phyloP scores from a whole-genome alignment of 2,888 invertebrate genomes.

The Crematogaster levior region DNA sequence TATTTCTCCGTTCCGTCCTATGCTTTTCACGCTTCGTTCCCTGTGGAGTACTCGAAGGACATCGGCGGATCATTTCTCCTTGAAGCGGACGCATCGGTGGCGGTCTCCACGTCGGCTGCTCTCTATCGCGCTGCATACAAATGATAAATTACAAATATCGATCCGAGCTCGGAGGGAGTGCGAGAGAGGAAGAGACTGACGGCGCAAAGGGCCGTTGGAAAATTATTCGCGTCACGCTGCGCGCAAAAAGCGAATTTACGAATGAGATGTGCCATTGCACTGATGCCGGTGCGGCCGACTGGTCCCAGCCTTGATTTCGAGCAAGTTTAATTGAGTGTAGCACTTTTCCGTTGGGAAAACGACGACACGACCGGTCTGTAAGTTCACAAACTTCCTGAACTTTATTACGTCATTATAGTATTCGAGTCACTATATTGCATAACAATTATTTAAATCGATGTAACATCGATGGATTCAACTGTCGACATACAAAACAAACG shows the following conservation, averaged over 20 bases:
- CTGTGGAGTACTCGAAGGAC: constrained; percentile 61
- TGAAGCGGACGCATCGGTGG: constrained; percentile 68
- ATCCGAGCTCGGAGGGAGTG: constrained; percentile 70
- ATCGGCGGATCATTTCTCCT: constrained; percentile 75
- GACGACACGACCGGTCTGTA: constrained; percentile 67
- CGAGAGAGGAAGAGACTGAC: constrained; percentile 55
- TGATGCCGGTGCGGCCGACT: constrained; percentile 71
- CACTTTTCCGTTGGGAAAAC: constrained; percentile 77
- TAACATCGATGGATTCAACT: neutral
- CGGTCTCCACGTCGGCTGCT: constrained; percentile 72
- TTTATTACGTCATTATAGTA: constrained; percentile 58
- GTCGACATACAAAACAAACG: neutral
- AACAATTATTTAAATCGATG: constrained; percentile 12
- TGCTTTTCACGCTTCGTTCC: constrained; percentile 31
- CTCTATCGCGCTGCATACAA: constrained; percentile 84
- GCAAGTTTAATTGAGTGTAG: constrained; percentile 84
- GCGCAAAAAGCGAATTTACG: constrained; percentile 80
- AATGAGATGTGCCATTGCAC: constrained; percentile 76
- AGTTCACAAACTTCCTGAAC: constrained; percentile 61
- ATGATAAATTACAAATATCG: constrained; percentile 85
- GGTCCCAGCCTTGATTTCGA: constrained; percentile 81
- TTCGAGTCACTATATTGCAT: neutral
- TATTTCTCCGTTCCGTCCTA: neutral
- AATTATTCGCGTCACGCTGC: constrained; percentile 80
- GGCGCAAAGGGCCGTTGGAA: constrained; percentile 68